These are phyloP conservation scores for Piaya cayana DNA, from an alignment of 2,113 vertebrate species.

Conservation along the genomic window DNA sequence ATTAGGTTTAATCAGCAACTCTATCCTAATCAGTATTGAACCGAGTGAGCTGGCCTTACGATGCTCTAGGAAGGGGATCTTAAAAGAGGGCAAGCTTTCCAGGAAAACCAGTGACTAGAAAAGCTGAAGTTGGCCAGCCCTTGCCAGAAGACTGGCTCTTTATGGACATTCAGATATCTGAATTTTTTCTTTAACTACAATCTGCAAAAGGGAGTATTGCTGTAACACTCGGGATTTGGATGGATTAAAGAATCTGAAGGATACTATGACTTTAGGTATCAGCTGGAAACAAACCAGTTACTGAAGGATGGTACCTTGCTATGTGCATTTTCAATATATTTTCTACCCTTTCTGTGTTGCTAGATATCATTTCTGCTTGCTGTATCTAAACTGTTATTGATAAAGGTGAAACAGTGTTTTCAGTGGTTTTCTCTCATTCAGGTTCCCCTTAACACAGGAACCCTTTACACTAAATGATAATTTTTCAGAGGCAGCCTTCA, in stretches of 20 bases:
- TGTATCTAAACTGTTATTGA: not conserved
- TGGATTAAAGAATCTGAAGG: not conserved
- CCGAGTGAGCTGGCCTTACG: not conserved
- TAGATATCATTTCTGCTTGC: not conserved
- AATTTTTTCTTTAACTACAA: not conserved
- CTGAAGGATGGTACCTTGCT: not conserved
- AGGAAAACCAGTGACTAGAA: not conserved
- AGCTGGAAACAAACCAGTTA: not conserved
- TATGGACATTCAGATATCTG: not conserved
- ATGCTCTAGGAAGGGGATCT: not conserved
- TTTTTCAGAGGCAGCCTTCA: not conserved
- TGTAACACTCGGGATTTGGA: not conserved
- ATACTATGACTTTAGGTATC: not conserved
- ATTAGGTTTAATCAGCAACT: not conserved
- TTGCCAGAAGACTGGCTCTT: not conserved
- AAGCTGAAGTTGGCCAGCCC: not conserved
- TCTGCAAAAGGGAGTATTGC: not conserved
- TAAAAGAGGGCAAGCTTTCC: not conserved
- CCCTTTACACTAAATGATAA: not conserved
- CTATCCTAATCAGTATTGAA: not conserved
- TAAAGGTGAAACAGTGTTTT: not conserved
- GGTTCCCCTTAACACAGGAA: not conserved
- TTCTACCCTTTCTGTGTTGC: not conserved
- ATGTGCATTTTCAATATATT: not conserved
- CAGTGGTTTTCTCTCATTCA: not conserved